Evolutionary conservation across 1,140 invertebrate species (phyloP), one percentile per base, ranked within the genome.

Genomic region (Trachelipus rathkii): DNA sequence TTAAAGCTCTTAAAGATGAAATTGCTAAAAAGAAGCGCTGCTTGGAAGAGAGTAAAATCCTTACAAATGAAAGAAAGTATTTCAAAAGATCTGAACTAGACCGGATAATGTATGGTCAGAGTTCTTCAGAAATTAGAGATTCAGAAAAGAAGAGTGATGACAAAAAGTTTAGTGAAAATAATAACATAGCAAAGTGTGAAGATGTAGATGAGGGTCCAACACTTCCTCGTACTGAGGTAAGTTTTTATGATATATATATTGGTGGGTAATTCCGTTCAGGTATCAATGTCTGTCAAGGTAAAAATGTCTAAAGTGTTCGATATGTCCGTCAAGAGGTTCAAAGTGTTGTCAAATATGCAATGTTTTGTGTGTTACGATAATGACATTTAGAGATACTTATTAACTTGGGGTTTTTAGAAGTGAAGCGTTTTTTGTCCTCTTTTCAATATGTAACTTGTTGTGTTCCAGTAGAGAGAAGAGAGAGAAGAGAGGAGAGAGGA

Each of bases 41-140:
- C 8, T 60, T 60, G 19, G 50, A 60, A 19, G 11, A 60, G 8
- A 13, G 19, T 13, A 60, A 60, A 60, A 60, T 60, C 1, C 8
- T 60, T 15, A 60, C 50, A 60, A 60, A 60, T 60, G 50, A 60
- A 60, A 13, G 8, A 13, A 60, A 60, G 50, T 60, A 60, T 8
- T 60, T 60, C 19, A 60, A 60, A 60, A 60, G 50, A 60, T 1
- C 11, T 60, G 50, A 60, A 60, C 8, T 60, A 19, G 50, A 60
- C 50, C 50, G 19, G 50, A 60, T 60, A 15, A 60, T 60, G 19
- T 60, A 60, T 60, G 50, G 50, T 19, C 50, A 60, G 50, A 60
- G 19, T 15, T 60, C 50, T 13, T 13, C 50, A 60, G 50, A 60
- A 60, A 60, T 19, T 60, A 3, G 1, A 13, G 19, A 60, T 60